A percentile compares a stretch with the other conserved stretches of the same genome.
Conservation (phyloP, 2,797 vertebrate species). For the Myotis myotis region DNA sequence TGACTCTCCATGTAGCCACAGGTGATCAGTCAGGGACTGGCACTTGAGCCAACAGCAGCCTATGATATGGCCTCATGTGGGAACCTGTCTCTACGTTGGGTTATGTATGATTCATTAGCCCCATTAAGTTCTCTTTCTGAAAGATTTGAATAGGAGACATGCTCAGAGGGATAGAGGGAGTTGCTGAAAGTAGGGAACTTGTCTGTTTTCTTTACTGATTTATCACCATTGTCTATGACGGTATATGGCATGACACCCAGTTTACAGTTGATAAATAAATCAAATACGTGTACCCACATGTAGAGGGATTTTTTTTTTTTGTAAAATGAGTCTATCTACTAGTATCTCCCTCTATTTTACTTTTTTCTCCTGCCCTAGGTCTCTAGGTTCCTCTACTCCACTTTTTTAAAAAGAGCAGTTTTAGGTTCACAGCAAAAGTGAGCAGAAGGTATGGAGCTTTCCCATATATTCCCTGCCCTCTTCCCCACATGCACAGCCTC, state of each 20-base stretch:
- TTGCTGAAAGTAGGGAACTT: not conserved
- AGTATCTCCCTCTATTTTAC: not conserved
- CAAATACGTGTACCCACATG: not conserved
- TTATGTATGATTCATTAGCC: not conserved
- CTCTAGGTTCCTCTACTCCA: not conserved
- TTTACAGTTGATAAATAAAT: not conserved
- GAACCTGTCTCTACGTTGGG: not conserved
- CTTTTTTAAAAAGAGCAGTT: not conserved
- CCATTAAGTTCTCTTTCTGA: not conserved
- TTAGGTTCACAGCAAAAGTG: not conserved
- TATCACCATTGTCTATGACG: not conserved
- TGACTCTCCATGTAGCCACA: not conserved
- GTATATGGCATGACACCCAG: no score
- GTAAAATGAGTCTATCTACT: not conserved
- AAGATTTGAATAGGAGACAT: not conserved
- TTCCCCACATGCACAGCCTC: not conserved
- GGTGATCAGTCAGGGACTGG: not conserved
- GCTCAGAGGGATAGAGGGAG: not conserved
- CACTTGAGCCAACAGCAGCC: not conserved
- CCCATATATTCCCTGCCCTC: fast-evolving
- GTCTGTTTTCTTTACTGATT: not conserved
- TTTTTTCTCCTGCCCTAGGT: not conserved
- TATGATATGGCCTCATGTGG: not conserved
- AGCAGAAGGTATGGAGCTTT: not conserved
- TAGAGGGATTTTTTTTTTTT: not conserved